phyloP scores from a whole-genome alignment of 2,797 vertebrate species.

The Anguilla marmorata region DNA sequence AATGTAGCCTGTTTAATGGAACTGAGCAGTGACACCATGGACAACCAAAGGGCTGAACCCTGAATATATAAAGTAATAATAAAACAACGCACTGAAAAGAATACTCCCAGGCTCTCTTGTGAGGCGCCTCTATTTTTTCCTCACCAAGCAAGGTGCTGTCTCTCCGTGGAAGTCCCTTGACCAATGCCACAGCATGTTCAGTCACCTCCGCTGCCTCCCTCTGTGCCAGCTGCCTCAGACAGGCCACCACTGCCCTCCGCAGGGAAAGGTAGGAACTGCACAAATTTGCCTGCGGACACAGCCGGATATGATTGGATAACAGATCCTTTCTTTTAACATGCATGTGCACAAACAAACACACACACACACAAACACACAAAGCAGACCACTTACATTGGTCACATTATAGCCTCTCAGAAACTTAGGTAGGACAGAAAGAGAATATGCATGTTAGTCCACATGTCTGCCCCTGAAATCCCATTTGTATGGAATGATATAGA shows the following conservation, averaged over 20 bases:
- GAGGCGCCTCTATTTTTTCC: background rate
- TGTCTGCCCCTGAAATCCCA: background rate
- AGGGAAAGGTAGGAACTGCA: slow-evolving; percentile 84
- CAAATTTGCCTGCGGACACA: slow-evolving; percentile 77
- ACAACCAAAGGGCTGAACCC: no score
- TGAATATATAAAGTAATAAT: no score
- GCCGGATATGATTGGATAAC: slow-evolving; percentile 6
- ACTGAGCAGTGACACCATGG: no score
- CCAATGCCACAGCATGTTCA: slow-evolving; percentile 79
- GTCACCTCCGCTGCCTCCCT: slow-evolving; percentile 85
- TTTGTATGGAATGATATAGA: background rate
- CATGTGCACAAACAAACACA: slow-evolving; percentile 28
- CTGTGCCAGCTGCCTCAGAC: slow-evolving; percentile 87
- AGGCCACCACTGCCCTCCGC: slow-evolving; percentile 83
- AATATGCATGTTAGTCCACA: background rate
- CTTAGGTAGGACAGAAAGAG: background rate
- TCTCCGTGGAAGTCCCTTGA: slow-evolving; percentile 75
- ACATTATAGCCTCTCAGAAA: background rate
- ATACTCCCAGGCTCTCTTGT: background rate
- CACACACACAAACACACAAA: slow-evolving; percentile 30
- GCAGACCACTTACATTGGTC: background rate
- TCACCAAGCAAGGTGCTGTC: slow-evolving; percentile 80
- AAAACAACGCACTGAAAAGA: background rate
- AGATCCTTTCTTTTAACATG: background rate
- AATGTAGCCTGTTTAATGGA: no score